These are phyloP conservation scores for Lamellibrachia luymesi DNA, from an alignment of 1,140 invertebrate genomes.

Conservation along the genomic window DNA sequence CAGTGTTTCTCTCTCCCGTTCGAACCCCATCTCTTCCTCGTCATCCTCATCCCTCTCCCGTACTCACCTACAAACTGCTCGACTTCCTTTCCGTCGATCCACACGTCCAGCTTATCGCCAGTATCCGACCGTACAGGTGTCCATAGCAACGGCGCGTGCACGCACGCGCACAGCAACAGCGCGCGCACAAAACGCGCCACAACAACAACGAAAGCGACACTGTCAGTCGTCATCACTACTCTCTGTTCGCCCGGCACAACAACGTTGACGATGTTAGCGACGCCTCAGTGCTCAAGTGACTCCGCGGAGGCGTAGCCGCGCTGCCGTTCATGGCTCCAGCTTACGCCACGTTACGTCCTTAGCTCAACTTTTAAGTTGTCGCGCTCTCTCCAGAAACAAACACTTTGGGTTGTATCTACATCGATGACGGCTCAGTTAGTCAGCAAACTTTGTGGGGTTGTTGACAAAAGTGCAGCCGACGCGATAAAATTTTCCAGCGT, in stretches of 20 bases:
- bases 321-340: background rate
- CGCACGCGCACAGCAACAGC: background rate
- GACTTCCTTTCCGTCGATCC: background rate
- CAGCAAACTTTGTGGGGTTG: background rate
- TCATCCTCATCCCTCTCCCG: background rate
- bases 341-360: background rate
- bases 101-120: background rate
- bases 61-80: background rate
- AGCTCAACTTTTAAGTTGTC: background rate
- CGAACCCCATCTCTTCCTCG: no score
- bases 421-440: background rate
- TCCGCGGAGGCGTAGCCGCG: background rate
- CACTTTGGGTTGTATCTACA: background rate
- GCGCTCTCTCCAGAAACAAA: background rate
- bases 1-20: no score
- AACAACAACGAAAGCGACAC: background rate
- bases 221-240: background rate
- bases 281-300: background rate
- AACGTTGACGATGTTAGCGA: background rate
- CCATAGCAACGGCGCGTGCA: background rate
- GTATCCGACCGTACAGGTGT: background rate
- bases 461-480: background rate
- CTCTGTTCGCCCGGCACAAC: background rate
- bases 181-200: conserved; percentile 2
- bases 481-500: background rate